Conservation (phyloP, 2,797 vertebrate genomes). For the Coreius guichenoti region DNA sequence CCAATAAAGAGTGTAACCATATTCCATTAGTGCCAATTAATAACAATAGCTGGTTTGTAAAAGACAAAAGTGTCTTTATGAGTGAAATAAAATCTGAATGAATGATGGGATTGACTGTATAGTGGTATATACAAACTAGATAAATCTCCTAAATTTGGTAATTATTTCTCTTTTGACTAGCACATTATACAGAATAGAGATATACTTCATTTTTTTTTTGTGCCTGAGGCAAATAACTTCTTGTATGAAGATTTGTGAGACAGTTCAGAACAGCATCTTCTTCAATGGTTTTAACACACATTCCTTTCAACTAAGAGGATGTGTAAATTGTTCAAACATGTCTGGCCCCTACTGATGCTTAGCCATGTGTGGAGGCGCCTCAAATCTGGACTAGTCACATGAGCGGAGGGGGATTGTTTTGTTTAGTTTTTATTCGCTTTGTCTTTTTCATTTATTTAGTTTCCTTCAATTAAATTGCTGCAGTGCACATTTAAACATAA, state of each 20-base stretch:
- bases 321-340: constrained; percentile 36
- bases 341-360: constrained; percentile 1
- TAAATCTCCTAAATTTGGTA: background rate
- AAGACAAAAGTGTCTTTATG: background rate
- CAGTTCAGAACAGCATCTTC: background rate
- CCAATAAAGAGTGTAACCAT: background rate
- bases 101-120: background rate
- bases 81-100: background rate
- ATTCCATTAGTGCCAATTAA: background rate
- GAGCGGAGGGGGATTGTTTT: background rate
- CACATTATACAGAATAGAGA: background rate
- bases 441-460: constrained; percentile 34
- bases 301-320: background rate
- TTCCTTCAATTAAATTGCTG: constrained; percentile 33
- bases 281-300: constrained; percentile 12
- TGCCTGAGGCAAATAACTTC: constrained; percentile 1
- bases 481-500: constrained; percentile 20
- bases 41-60: background rate
- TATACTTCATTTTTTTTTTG: background rate
- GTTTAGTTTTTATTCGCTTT: constrained; percentile 25
- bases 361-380: constrained; percentile 24
- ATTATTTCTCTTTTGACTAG: background rate
- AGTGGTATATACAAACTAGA: background rate
- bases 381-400: constrained; percentile 14
- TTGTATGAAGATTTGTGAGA: background rate